A percentile compares a stretch with the other conserved stretches of the same genome.
Evolutionary conservation across 2,888 invertebrate species (phyloP).

Genomic region (Pardosa pseudoannulata): DNA sequence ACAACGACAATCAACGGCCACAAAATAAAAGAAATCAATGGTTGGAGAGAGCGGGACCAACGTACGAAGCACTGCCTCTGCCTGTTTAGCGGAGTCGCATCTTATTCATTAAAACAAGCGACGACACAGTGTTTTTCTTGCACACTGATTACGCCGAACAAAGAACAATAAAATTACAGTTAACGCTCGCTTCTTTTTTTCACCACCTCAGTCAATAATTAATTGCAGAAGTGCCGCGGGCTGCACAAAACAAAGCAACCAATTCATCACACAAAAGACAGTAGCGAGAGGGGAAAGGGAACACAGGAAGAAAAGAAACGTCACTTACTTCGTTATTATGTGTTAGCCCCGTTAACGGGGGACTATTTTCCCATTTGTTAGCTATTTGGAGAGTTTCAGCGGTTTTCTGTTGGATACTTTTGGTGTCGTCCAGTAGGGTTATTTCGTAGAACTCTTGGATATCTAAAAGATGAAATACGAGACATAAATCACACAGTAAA

Average conservation of each 20-base stretch:
- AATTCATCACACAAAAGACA: background rate
- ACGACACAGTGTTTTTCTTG: background rate
- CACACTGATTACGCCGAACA: background rate
- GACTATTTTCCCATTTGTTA: constrained; percentile 90
- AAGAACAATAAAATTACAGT: constrained; percentile 4
- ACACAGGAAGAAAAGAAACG: background rate
- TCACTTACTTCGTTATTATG: constrained; percentile 82
- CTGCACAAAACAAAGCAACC: background rate
- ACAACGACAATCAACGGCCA: too few relatives aligned
- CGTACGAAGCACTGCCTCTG: too few relatives aligned
- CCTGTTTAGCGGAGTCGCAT: too few relatives aligned
- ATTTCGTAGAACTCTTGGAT: constrained; percentile 99
- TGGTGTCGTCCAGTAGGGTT: constrained; percentile 95
- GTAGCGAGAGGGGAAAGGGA: background rate
- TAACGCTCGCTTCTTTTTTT: background rate
- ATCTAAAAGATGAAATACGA: constrained; percentile 80
- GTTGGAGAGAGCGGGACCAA: too few relatives aligned
- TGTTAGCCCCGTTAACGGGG: constrained; percentile 81
- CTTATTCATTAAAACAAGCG: background rate
- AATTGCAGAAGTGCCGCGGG: background rate
- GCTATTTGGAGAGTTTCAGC: constrained; percentile 96
- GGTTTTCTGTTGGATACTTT: constrained; percentile 96
- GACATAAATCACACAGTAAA: too few relatives aligned
- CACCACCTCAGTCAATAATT: background rate
- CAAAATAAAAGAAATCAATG: too few relatives aligned